Evolutionary conservation across 2,797 vertebrate genomes (phyloP).

Genomic region (Discoglossus pictus): DNA sequence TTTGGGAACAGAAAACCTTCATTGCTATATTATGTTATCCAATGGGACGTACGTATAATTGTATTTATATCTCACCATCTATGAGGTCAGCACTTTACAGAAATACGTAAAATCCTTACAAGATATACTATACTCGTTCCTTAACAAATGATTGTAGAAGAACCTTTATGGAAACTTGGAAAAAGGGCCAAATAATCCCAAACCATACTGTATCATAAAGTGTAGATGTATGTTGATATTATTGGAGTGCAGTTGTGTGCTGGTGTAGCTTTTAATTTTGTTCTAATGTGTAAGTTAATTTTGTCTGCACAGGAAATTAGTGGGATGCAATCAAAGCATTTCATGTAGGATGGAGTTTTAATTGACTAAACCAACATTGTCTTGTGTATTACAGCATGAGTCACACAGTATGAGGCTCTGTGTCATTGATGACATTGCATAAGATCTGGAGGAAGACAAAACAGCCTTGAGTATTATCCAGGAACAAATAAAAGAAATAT

Average conservation of each 20-base stretch:
- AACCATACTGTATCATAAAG: too few species aligned
- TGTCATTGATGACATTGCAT: conserved; percentile 29
- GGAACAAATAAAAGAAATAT: conserved; percentile 14
- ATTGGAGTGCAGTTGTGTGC: neutral
- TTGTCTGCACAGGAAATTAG: conserved; percentile 31
- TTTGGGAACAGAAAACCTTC: too few species aligned
- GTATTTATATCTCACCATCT: too few species aligned
- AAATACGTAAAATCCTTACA: too few species aligned
- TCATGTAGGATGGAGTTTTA: conserved; percentile 25
- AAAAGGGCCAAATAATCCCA: too few species aligned
- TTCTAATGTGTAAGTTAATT: conserved; percentile 7
- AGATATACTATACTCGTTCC: too few species aligned
- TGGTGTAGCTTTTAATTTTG: neutral
- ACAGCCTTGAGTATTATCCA: conserved; percentile 27
- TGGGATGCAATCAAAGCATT: conserved; percentile 33
- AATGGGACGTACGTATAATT: too few species aligned
- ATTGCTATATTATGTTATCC: too few species aligned
- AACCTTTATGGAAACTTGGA: too few species aligned
- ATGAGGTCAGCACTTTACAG: too few species aligned
- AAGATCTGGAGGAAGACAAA: conserved; percentile 29
- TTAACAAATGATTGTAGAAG: too few species aligned
- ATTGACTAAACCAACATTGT: conserved; percentile 31
- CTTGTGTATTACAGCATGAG: conserved; percentile 20
- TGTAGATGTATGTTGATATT: conserved; percentile 1
- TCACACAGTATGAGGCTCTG: conserved; percentile 27